Conservation (phyloP, 2,888 invertebrate genomes). For the Zhuqinia jingwanae region DNA sequence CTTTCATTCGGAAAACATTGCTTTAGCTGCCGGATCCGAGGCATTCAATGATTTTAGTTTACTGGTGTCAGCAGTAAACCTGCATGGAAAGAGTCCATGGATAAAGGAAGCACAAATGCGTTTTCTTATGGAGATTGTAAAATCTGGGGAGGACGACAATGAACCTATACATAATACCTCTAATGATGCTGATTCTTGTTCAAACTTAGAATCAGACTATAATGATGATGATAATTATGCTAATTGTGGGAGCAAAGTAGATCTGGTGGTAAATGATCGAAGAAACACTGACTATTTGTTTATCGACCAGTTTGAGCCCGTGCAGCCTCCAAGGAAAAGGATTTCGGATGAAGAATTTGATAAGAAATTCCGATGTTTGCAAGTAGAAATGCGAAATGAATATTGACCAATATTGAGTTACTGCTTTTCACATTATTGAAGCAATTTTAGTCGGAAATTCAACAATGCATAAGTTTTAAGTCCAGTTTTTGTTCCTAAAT, state of each 20-base stretch:
- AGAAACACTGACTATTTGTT: too few species aligned
- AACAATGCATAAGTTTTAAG: too few species aligned
- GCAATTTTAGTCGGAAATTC: too few species aligned
- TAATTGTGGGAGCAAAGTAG: neutral
- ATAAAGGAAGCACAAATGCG: neutral
- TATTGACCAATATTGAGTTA: neutral
- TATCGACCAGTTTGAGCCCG: too few species aligned
- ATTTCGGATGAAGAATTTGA: neutral
- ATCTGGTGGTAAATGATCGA: neutral
- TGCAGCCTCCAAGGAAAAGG: too few species aligned
- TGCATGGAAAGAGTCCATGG: neutral
- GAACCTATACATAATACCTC: too few species aligned
- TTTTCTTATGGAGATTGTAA: neutral
- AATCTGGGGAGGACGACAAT: neutral
- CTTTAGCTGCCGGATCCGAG: constrained; percentile 51
- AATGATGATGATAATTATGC: constrained; percentile 22
- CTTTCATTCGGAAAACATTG: constrained; percentile 25
- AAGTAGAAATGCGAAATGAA: neutral
- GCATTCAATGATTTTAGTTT: constrained; percentile 26
- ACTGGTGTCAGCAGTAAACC: neutral
- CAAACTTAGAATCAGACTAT: neutral
- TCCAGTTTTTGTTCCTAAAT: too few species aligned
- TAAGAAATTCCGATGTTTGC: neutral
- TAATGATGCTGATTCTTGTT: too few species aligned
- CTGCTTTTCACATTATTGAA: too few species aligned